These are phyloP conservation scores for Macquaria australasica DNA, from an alignment of 2,113 vertebrate genomes.

Conservation along the genomic window DNA sequence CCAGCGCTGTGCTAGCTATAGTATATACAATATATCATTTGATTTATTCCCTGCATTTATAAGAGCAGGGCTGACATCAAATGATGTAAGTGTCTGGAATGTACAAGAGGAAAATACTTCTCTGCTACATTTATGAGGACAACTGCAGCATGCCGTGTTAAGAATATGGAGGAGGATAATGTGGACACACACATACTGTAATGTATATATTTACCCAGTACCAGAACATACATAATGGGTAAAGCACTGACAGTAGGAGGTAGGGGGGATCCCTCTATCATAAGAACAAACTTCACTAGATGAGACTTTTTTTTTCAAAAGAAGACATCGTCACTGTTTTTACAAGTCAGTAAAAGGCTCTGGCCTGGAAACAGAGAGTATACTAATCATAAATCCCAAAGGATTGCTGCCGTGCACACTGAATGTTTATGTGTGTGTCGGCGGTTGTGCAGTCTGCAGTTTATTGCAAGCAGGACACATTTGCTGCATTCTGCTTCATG, in stretches of 20 bases:
- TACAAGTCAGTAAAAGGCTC: constrained; percentile 47
- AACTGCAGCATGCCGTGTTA: constrained; percentile 8
- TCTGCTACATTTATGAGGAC: constrained; percentile 43
- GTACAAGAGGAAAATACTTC: constrained; percentile 46
- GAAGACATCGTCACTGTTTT: constrained; percentile 48
- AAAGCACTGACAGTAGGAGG: constrained; percentile 24
- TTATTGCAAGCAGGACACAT: constrained; percentile 25
- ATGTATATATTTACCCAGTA: constrained; percentile 42
- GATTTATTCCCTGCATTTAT: constrained; percentile 49
- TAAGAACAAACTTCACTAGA: constrained; percentile 31
- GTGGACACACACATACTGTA: constrained; percentile 4
- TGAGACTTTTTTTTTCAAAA: constrained; percentile 2
- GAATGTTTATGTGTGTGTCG: constrained; percentile 40
- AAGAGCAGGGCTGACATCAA: constrained; percentile 27
- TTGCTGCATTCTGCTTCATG: not conserved
- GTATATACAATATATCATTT: constrained; percentile 25
- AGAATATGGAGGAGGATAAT: constrained; percentile 32
- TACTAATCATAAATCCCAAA: constrained; percentile 52
- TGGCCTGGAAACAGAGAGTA: constrained; percentile 31
- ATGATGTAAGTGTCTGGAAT: constrained; percentile 52
- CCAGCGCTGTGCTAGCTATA: constrained; percentile 19
- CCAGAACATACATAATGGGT: constrained; percentile 24
- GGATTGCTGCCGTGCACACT: constrained; percentile 24
- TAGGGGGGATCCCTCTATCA: constrained; percentile 1
- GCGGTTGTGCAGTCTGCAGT: constrained; percentile 44